Percentiles rank a stretch among this genome's conserved stretches.
phyloP scores from a whole-genome alignment of 2,888 invertebrate species.

The Pristionchus arcanus region DNA sequence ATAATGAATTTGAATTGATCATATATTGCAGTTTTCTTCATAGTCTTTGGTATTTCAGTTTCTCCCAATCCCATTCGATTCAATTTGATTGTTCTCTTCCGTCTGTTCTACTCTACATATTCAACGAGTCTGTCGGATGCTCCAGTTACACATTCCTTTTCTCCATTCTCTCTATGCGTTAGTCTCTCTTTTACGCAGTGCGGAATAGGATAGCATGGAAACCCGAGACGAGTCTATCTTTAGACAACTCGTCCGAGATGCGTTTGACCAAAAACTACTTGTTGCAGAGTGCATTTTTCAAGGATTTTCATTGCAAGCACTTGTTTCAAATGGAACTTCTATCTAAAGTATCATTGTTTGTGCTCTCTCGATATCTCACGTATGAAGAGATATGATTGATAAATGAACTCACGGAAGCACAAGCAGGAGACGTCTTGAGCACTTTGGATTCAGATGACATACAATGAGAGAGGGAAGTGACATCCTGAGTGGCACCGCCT shows the following conservation, averaged over 20 bases:
- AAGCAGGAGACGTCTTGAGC: conserved; percentile 76
- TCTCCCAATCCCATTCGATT: not conserved
- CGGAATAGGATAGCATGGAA: conserved; percentile 22
- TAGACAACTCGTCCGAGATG: conserved; percentile 20
- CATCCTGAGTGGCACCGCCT: conserved; percentile 63
- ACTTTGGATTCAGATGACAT: conserved; percentile 72
- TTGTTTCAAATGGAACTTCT: no score
- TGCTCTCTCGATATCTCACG: not conserved
- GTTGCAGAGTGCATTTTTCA: no score
- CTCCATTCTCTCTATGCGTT: not conserved
- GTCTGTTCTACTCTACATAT: conserved; percentile 11
- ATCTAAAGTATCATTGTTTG: no score
- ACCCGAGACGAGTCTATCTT: not conserved
- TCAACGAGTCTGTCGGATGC: not conserved
- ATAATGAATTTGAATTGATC: not conserved
- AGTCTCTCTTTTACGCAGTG: not conserved
- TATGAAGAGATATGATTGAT: not conserved
- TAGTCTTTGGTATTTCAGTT: not conserved
- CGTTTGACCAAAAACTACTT: not conserved
- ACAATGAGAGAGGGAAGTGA: conserved; percentile 74
- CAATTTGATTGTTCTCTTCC: not conserved
- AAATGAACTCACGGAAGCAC: conserved; percentile 67
- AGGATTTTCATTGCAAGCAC: no score
- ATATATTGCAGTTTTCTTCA: not conserved
- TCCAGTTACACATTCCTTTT: not conserved